Conservation (phyloP, 2,797 vertebrate genomes). For the Mormyrops attenuatus region DNA sequence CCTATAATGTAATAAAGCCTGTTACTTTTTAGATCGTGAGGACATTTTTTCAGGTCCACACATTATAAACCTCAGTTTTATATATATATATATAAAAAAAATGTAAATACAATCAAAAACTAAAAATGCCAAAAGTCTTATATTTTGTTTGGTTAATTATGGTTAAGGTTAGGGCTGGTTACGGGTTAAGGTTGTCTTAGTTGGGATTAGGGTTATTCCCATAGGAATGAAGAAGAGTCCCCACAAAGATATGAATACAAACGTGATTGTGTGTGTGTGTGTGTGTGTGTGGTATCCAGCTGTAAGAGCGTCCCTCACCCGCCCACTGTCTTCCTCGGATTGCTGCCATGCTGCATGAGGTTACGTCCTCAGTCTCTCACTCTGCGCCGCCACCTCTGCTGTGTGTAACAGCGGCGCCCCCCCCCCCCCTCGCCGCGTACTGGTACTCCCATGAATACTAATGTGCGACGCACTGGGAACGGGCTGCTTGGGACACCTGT, state of each 20-base stretch:
- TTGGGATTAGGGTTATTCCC: not conserved
- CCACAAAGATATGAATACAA: not conserved
- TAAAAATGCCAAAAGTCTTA: not conserved
- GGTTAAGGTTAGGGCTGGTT: not conserved
- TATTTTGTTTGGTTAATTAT: not conserved
- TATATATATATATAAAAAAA: too few relatives aligned
- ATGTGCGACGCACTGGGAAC: not conserved
- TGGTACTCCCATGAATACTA: not conserved
- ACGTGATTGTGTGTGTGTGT: not conserved
- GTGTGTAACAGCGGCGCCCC: not conserved
- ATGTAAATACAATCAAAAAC: too few relatives aligned
- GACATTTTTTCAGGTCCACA: not conserved
- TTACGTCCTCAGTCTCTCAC: not conserved
- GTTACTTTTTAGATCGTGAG: not conserved
- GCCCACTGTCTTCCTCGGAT: too few relatives aligned
- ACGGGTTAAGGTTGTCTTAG: not conserved
- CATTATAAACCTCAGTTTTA: not conserved
- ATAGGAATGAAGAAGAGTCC: not conserved
- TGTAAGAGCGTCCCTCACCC: not conserved
- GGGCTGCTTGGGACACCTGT: not conserved
- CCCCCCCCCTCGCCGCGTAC: not conserved
- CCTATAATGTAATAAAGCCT: not conserved
- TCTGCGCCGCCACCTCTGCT: not conserved
- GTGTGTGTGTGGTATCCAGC: not conserved
- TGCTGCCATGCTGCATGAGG: not conserved